Evolutionary conservation across 1,140 invertebrate genomes (phyloP), one percentile per base, ranked within the genome.

Genomic region (Drosophila trapezifrons): DNA sequence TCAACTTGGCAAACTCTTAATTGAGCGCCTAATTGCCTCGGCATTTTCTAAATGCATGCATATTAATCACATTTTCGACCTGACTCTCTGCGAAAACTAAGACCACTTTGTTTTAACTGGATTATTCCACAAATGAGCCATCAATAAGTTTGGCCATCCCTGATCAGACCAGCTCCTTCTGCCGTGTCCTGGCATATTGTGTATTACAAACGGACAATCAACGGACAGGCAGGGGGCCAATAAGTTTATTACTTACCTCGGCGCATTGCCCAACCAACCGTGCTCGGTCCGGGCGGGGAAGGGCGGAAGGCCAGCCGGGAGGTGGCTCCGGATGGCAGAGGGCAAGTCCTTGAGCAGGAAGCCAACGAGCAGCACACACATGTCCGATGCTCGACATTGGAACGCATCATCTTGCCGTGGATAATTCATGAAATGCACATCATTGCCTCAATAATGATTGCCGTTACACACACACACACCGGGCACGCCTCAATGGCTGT

Each of bases 361-460:
- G 55, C 76, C 65, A 59, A 64, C 63, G 52, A 37, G 42, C 52
- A 58, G 55, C 42, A 42, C 45, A 46, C 46, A 56, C 18, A 52
- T 20, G 49, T 7, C 29, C 27, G 27, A 22, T 47, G 35, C 37
- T 43, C 59, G 49, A 38, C 55, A 65, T 47, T 63, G 47, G 51
- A 58, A 57, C 65, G 59, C 55, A 70, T 76, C 60, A 86, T 58
- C 63, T 52, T 69, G 77, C 60, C 62, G 70, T 73, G 76, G 73
- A 87, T 87, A 83, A 86, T 87, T 86, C 80, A 87, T 89, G 83
- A 86, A 89, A 86, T 86, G 83, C 83, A 86, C 83, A 87, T 86
- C 82, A 87, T 87, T 87, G 75, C 83, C 83, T 83, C 71, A 76
- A 83, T 86, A 87, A 86, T 87, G 83, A 83, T 70, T 80, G 51